A percentile compares a stretch with the other conserved stretches of the same genome.
phyloP scores from a whole-genome alignment of 1,140 invertebrate genomes.

The Cydia amplana region DNA sequence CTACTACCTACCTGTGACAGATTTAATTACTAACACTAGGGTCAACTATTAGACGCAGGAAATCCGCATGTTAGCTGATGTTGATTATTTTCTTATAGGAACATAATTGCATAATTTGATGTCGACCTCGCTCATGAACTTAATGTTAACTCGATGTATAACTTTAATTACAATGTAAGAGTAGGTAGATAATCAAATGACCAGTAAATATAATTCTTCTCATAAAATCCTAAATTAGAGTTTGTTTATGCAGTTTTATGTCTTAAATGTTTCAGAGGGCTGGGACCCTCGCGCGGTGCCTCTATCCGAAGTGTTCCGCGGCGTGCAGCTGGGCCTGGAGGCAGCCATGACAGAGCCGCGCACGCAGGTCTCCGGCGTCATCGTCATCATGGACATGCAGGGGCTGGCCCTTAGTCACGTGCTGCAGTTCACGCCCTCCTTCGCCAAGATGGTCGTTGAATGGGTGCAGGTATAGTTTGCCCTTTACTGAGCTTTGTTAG shows the following conservation, averaged over 20 bases:
- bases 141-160: neutral
- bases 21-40: neutral
- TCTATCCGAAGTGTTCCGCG: conserved; percentile 88
- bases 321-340: conserved; percentile 87
- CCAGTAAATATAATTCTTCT: no score
- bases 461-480: conserved; percentile 82
- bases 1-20: neutral
- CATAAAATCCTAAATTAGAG: no score
- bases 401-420: conserved; percentile 88
- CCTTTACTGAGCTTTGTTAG: no score
- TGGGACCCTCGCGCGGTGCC: conserved; percentile 89
- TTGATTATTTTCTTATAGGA: neutral
- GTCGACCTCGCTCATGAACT: neutral
- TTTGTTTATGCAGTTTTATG: no score
- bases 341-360: conserved; percentile 88
- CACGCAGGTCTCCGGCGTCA: conserved; percentile 87
- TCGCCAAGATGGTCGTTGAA: conserved; percentile 89
- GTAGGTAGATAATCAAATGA: neutral
- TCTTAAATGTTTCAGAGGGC: conserved; percentile 80
- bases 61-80: neutral
- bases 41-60: neutral
- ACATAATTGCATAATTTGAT: neutral
- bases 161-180: neutral
- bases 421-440: conserved; percentile 89
- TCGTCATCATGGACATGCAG: conserved; percentile 90